phyloP scores from a whole-genome alignment of 2,113 vertebrate species.

The Callopanchax toddi region DNA sequence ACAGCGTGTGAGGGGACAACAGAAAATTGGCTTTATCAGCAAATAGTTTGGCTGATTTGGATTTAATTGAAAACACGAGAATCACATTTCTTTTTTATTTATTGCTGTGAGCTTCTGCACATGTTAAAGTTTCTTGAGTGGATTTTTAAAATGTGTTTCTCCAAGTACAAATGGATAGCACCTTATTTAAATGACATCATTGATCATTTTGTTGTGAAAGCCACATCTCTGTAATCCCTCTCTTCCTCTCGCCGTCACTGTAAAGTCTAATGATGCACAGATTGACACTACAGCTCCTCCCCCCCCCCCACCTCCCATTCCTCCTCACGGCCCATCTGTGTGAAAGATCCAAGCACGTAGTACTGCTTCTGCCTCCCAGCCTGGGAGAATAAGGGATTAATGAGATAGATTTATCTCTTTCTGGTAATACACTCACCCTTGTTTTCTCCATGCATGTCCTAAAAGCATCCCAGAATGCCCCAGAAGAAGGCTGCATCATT shows the following conservation, averaged over 20 bases:
- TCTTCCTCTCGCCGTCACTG: slow-evolving; percentile 61
- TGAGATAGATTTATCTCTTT: slow-evolving; percentile 83
- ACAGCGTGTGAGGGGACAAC: not conserved
- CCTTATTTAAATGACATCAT: slow-evolving; percentile 51
- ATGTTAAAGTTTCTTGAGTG: slow-evolving; percentile 4
- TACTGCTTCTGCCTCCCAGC: slow-evolving; percentile 71
- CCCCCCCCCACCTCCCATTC: slow-evolving; percentile 33
- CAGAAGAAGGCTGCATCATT: slow-evolving; percentile 69
- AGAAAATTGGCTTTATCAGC: slow-evolving; percentile 37
- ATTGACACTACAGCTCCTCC: slow-evolving; percentile 69
- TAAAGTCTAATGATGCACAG: slow-evolving; percentile 78
- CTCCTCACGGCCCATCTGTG: slow-evolving; percentile 69
- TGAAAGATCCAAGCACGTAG: slow-evolving; percentile 69
- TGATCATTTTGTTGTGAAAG: slow-evolving; percentile 71
- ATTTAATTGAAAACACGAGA: not conserved
- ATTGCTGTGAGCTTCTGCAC: no score
- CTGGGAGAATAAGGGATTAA: slow-evolving; percentile 80
- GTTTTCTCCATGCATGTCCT: slow-evolving; percentile 75
- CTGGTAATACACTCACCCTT: slow-evolving; percentile 73
- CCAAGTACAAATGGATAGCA: slow-evolving; percentile 20
- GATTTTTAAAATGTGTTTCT: slow-evolving; percentile 8
- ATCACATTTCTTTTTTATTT: no score
- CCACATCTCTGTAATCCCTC: slow-evolving; percentile 68
- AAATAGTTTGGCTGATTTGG: slow-evolving; percentile 14
- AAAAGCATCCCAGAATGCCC: slow-evolving; percentile 72